Base-by-base conservation (phyloP, 2,888 invertebrate species). In the Microctonus aethiopoides region DNA sequence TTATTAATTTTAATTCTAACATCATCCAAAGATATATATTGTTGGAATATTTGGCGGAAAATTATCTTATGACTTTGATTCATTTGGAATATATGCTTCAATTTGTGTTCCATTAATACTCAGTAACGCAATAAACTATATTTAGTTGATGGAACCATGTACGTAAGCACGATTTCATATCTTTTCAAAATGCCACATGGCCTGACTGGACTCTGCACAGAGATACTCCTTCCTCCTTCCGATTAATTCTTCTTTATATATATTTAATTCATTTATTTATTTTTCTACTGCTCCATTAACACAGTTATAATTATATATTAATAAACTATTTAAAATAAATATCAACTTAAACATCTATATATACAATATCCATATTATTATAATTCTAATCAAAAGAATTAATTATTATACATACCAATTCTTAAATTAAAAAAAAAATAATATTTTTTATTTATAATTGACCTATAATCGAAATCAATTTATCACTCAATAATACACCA, bases 121-220 rank as follows among this genome's bases (percentile, higher is more conserved):
- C 80, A 81, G 85, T 86, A 86, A 86, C 83, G 86, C 82, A 85
- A 86, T 86, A 86, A 86, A 86, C 86, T 86, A 86, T 84, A 85
- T 86, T 86, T 86, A 86, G 85, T 82, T 83, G 80, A 83, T 82
- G 78, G 81, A 75, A 71, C 61, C 41, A 66, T 62, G 63, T 71
- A 65, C 64, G 68, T 64, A 52, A 76, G 82, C 82, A 85, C 83
- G 83, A 86, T 86, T 85, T 84, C 85, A 85, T 86, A 86, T 86
- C 86, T 85, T 81, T 81, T 81, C 81, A 83, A 68, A 85, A 85
- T 77, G 75, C 85, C 86, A 86, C 84, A 86, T 86, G 86, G 86
- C 85, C 83, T 83, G 46, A 46, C 80, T 65, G 68, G 75, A 69
- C 72, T n/a, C n/a, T n/a, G 73, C 60, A 46, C 41, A 41, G 60